Conservation (phyloP, 2,888 invertebrate species). For the Cryptocephalus moraei region DNA sequence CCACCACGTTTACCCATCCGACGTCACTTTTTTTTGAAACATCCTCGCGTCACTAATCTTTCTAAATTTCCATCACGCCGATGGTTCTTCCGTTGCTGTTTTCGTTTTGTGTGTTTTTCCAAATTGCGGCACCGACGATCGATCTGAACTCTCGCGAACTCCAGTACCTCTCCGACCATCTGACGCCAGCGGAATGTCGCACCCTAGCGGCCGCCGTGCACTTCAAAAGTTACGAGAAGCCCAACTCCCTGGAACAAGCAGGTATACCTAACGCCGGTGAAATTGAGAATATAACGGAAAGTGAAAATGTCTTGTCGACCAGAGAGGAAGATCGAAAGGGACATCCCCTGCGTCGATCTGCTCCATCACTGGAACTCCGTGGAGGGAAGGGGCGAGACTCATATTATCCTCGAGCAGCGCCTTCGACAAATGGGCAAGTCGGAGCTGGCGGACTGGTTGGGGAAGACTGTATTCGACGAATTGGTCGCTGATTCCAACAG, state of each 20-base stretch:
- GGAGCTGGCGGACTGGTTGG: constrained; percentile 53
- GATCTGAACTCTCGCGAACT: constrained; percentile 35
- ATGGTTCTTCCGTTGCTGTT: too few relatives aligned
- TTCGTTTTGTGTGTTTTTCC: too few relatives aligned
- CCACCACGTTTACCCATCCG: too few relatives aligned
- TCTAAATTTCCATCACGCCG: too few relatives aligned
- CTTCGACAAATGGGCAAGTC: constrained; percentile 47
- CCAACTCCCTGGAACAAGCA: constrained; percentile 36
- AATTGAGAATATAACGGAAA: too few relatives aligned
- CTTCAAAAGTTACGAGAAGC: constrained; percentile 40
- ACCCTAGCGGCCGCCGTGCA: constrained; percentile 48
- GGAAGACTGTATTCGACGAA: constrained; percentile 45
- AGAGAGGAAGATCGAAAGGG: constrained; percentile 41
- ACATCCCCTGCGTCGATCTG: constrained; percentile 45
- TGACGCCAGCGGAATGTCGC: constrained; percentile 47
- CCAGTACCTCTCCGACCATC: constrained; percentile 46
- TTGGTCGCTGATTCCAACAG: constrained; percentile 40
- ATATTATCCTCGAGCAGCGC: constrained; percentile 44
- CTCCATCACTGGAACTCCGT: constrained; percentile 49
- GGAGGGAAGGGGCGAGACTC: constrained; percentile 48
- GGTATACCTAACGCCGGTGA: too few relatives aligned
- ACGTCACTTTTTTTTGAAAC: too few relatives aligned
- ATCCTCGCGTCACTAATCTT: too few relatives aligned
- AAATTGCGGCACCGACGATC: constrained; percentile 19
- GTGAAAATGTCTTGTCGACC: constrained; percentile 1